Conservation (phyloP, 2,797 vertebrate genomes). For the Dendrocincla fuliginosa region DNA sequence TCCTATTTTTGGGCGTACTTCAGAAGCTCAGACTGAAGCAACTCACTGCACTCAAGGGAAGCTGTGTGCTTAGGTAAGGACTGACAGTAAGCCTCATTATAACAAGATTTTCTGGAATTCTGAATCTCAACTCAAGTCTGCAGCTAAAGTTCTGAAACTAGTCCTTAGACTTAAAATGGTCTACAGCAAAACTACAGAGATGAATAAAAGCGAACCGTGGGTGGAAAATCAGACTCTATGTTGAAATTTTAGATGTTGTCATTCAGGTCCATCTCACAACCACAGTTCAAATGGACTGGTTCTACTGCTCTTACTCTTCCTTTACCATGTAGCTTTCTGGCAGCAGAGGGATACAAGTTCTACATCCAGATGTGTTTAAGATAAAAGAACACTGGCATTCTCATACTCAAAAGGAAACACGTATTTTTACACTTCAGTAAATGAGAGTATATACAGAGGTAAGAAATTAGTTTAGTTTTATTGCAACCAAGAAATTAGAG, state of each 20-base stretch:
- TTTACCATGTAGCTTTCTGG: not conserved
- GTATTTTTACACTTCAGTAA: not conserved
- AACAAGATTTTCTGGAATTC: conserved; percentile 48
- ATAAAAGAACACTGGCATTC: not conserved
- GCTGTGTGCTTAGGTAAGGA: not conserved
- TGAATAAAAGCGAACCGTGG: not conserved
- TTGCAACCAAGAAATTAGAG: not conserved
- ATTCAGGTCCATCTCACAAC: conserved; percentile 1
- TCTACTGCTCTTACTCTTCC: not conserved
- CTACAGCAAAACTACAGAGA: not conserved
- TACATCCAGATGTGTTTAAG: not conserved
- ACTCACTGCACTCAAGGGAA: not conserved
- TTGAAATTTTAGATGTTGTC: conserved; percentile 12
- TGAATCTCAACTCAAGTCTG: not conserved
- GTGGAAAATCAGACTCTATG: conserved; percentile 14
- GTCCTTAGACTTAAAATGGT: not conserved
- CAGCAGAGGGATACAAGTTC: not conserved
- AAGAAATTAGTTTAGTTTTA: not conserved
- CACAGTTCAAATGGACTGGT: not conserved
- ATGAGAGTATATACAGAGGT: not conserved
- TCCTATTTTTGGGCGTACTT: conserved; percentile 47
- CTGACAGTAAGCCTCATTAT: not conserved
- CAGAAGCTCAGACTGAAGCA: not conserved
- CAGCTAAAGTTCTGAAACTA: not conserved
- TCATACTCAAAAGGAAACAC: not conserved